Evolutionary conservation across 2,888 invertebrate genomes (phyloP).

Genomic region (Stegophylla sp.): DNA sequence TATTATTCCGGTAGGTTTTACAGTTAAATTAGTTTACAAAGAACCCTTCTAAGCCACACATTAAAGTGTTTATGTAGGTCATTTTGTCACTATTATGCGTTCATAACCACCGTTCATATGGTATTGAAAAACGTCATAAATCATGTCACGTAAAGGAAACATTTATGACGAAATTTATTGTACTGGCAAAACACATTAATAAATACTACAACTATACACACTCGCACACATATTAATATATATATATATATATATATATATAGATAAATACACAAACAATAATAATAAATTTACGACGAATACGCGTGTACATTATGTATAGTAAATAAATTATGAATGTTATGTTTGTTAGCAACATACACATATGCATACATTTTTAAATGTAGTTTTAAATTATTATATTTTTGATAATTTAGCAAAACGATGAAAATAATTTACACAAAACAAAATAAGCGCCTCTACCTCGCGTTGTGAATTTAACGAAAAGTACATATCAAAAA

Average conservation of each 20-base stretch:
- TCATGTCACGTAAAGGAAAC: slow-evolving; percentile 4
- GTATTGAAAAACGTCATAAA: neutral
- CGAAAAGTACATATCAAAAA: too few species aligned
- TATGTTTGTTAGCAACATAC: neutral
- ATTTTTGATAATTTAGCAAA: too few species aligned
- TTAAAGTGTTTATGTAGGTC: neutral
- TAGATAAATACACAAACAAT: neutral
- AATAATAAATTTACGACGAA: neutral
- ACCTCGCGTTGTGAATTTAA: too few species aligned
- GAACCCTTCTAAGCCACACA: neutral
- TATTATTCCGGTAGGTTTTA: too few species aligned
- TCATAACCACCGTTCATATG: neutral
- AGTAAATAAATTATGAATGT: neutral
- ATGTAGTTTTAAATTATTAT: too few species aligned
- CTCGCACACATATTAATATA: too few species aligned
- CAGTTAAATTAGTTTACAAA: neutral
- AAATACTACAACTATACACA: neutral
- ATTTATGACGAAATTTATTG: neutral
- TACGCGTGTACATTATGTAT: neutral
- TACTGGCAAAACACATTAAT: neutral
- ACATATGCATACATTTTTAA: too few species aligned
- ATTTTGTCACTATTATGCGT: neutral
- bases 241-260: too few species aligned
- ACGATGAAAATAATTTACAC: too few species aligned
- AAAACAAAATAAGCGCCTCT: too few species aligned